phyloP scores from a whole-genome alignment of 2,888 invertebrate species.

The Pseudanteris insignis region DNA sequence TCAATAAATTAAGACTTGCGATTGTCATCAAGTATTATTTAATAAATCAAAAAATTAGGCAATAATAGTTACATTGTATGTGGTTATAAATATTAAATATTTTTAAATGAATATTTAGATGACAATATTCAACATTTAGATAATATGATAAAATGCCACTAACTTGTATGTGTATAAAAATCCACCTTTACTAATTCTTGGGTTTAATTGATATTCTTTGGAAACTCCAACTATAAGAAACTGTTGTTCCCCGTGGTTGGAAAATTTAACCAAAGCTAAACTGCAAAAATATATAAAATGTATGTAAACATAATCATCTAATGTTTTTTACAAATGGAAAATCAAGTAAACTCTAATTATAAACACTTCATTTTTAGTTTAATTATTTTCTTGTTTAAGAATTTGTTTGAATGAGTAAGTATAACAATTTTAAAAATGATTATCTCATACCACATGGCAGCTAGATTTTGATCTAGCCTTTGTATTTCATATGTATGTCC shows the following conservation, averaged over 20 bases:
- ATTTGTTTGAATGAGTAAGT: too few relatives aligned
- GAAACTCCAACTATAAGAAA: conserved; percentile 85
- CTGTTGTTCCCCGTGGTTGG: conserved; percentile 71
- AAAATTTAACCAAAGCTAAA: conserved; percentile 84
- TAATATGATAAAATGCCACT: conserved; percentile 45
- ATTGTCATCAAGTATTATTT: conserved; percentile 56
- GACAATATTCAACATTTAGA: background rate
- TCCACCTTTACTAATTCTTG: conserved; percentile 83
- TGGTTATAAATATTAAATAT: background rate
- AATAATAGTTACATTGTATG: background rate
- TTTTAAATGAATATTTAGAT: too few relatives aligned
- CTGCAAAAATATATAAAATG: conserved; percentile 61
- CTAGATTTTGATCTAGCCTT: conserved; percentile 94
- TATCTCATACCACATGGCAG: conserved; percentile 79
- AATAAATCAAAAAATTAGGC: background rate
- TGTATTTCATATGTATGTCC: conserved; percentile 82
- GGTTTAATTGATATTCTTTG: conserved; percentile 89
- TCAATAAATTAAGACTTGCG: conserved; percentile 57
- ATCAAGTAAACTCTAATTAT: too few relatives aligned
- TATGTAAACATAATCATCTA: conserved; percentile 18
- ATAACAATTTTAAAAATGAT: too few relatives aligned
- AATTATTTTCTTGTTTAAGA: too few relatives aligned
- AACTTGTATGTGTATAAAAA: conserved; percentile 87
- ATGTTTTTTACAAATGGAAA: conserved; percentile 7
- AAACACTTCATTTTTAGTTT: too few relatives aligned